Evolutionary conservation across 2,113 vertebrate species (phyloP), one percentile per base, ranked within the genome.

Genomic region (Tamias sibiricus): DNA sequence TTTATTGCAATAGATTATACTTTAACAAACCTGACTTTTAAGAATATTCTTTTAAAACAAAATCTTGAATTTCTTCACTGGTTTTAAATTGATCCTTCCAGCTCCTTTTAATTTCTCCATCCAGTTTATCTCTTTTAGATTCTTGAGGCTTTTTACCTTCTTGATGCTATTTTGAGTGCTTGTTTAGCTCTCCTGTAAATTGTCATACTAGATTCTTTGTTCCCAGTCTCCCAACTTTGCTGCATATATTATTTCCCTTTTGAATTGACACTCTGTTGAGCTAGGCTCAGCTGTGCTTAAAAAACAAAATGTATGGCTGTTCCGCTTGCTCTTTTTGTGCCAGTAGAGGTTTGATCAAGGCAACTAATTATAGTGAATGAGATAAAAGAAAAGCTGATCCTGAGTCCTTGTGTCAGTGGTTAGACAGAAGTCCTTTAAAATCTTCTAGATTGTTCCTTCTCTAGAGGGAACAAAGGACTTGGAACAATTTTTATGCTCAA

Each of bases 171-270:
- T 98, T 96, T 94, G 96, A 98, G 96, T 87, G 85, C 90, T 96
- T 98, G 88, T 95, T 98, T 97, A 82, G 91, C 87, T 93, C 87
- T 95, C 98, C 94, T 98, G 59, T 24, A 90, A 96, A 71, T 94
- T 97, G 87, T 96, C 75, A 96, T 95, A 97, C 96, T 98, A 95
- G 86, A 22, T 59, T 96, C 97, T 98, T 99, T 98, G 97, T 98
- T 97, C 90, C 83, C 87, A 76, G 62, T 20, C 75, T 88, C 93
- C 75, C 88, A 75, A 93, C 74, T 94, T 93, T 72, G 72, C 89
- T 92, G 97, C 90, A 77, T 98, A 88, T 97, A 98, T 98, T 92
- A 95, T 97, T 98, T 97, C 76, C 96, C 69, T 35, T 87, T 91
- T 97, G 91, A 97, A 97, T 97, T 42, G 96, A 95, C 90, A 77